These are phyloP conservation scores for Crenichthys baileyi DNA, from an alignment of 2,797 vertebrate genomes.

Conservation along the genomic window DNA sequence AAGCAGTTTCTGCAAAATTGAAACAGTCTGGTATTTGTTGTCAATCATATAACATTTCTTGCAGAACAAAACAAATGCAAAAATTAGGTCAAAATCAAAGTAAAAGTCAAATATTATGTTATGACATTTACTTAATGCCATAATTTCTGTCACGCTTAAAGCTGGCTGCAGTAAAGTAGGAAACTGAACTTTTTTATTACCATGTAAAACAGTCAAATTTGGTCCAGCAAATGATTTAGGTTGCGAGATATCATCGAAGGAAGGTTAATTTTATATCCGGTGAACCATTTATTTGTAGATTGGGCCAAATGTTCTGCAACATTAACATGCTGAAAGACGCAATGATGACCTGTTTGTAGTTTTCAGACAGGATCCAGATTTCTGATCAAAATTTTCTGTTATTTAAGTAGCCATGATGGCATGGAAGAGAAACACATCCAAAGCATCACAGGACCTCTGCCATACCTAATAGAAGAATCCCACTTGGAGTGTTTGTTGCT, in stretches of 20 bases:
- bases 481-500: too few relatives aligned
- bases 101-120: too few relatives aligned
- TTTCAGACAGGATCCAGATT: too few relatives aligned
- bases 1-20: not conserved
- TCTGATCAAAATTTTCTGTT: too few relatives aligned
- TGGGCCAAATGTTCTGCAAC: not conserved
- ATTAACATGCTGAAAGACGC: not conserved
- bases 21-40: not conserved
- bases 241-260: too few relatives aligned
- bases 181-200: too few relatives aligned
- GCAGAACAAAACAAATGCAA: not conserved
- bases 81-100: not conserved
- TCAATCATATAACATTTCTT: too few relatives aligned
- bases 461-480: too few relatives aligned
- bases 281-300: not conserved
- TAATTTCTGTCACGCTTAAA: not conserved
- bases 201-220: not conserved
- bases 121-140: not conserved
- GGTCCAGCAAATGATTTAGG: not conserved
- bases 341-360: too few relatives aligned
- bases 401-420: too few relatives aligned
- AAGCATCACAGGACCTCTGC: too few relatives aligned
- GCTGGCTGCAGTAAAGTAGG: not conserved
- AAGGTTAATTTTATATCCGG: not conserved
- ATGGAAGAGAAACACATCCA: too few relatives aligned